These are phyloP conservation scores for Diuraphis noxia DNA, from an alignment of 1,140 invertebrate species.

Conservation along the genomic window DNA sequence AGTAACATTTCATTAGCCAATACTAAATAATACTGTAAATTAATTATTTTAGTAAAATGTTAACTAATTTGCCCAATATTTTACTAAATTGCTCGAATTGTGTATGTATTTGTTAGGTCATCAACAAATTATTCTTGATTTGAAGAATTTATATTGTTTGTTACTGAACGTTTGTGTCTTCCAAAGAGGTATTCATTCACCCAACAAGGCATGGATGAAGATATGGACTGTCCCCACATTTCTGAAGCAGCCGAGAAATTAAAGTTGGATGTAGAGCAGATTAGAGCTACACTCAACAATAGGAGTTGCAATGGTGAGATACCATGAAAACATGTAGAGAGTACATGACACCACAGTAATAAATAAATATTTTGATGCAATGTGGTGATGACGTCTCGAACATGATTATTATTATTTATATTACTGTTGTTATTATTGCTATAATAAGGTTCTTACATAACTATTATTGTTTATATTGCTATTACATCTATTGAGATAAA, in stretches of 20 bases:
- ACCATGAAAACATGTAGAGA: not conserved
- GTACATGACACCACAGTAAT: not conserved
- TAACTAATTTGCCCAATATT: not conserved
- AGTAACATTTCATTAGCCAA: not conserved
- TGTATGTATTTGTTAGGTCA: not conserved
- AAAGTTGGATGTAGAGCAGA: constrained; percentile 12
- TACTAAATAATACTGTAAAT: not conserved
- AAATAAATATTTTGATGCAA: not conserved
- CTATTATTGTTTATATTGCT: not conserved
- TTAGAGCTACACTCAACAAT: constrained; percentile 30
- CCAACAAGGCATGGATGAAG: constrained; percentile 3
- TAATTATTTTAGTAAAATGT: not conserved
- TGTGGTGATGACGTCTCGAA: not conserved
- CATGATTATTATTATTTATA: not conserved
- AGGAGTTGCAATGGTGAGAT: constrained; percentile 43
- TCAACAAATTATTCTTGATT: not conserved
- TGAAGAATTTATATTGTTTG: not conserved
- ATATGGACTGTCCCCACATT: constrained; percentile 21
- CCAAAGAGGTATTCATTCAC: not conserved
- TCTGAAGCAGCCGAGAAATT: not conserved
- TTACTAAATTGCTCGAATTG: not conserved
- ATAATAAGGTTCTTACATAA: not conserved
- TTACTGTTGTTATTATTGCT: not conserved
- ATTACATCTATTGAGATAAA: not conserved
- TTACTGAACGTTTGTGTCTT: not conserved